phyloP scores from a whole-genome alignment of 2,113 vertebrate genomes.

The Microtus montanus region DNA sequence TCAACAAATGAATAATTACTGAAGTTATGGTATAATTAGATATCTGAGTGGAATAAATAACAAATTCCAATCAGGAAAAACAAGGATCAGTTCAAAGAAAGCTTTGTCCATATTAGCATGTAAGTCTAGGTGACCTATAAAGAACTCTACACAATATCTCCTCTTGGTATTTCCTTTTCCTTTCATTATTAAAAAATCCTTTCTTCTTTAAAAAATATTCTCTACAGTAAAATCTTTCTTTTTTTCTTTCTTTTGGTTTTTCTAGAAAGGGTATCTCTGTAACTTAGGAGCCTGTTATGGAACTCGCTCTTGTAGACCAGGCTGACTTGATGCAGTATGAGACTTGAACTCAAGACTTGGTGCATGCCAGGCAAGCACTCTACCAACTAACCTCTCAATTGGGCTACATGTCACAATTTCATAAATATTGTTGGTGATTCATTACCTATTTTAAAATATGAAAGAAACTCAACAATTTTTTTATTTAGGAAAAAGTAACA shows the following conservation, averaged over 20 bases:
- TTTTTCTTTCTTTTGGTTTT: no score
- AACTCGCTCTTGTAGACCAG: no score
- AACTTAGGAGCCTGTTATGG: no score
- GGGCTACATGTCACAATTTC: neutral
- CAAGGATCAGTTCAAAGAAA: neutral
- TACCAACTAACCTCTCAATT: neutral
- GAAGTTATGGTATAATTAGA: conserved; percentile 26
- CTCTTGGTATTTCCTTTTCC: neutral
- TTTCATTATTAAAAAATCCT: neutral
- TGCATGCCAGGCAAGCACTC: neutral
- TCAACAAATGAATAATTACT: conserved; percentile 31
- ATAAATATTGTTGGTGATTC: neutral
- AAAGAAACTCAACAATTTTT: neutral
- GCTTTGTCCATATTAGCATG: neutral
- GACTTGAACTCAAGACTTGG: neutral
- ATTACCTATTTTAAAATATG: neutral
- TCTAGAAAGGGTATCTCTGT: no score
- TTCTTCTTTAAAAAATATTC: neutral
- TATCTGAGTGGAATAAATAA: conserved; percentile 45
- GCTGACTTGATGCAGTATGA: neutral
- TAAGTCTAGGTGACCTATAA: neutral
- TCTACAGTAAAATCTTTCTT: neutral
- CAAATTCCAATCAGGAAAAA: neutral
- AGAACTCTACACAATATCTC: neutral
- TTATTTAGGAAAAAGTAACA: neutral